phyloP scores from a whole-genome alignment of 1,140 invertebrate species.

The Penaeus vannamei region DNA sequence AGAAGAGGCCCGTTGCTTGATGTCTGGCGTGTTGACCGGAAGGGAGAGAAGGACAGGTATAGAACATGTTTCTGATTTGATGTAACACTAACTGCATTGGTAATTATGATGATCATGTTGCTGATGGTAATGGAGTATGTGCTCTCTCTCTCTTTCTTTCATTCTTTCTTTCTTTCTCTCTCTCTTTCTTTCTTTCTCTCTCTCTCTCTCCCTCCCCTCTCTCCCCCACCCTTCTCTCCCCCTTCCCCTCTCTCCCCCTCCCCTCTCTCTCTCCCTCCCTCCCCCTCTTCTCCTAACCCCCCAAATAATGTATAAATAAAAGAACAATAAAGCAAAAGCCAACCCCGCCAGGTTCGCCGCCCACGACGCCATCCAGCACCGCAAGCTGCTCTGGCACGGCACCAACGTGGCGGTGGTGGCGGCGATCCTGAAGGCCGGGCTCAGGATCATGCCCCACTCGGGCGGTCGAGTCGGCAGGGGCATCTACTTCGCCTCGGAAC shows the following conservation, averaged over 20 bases:
- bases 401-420: slow-evolving; percentile 75
- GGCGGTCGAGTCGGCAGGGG: slow-evolving; percentile 73
- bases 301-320: not conserved
- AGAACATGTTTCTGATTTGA: not conserved
- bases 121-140: no score
- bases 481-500: slow-evolving; percentile 71
- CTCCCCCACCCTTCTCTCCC: no score
- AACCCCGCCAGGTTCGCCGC: slow-evolving; percentile 68
- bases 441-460: slow-evolving; percentile 75
- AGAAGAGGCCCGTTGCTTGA: slow-evolving; percentile 70
- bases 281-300: no score
- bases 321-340: not conserved
- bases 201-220: no score
- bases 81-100: no score
- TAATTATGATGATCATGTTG: no score
- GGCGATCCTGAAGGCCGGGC: slow-evolving; percentile 74
- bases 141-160: no score
- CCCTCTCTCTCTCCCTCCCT: no score
- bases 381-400: slow-evolving; percentile 74
- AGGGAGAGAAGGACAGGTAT: slow-evolving; percentile 69
- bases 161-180: no score
- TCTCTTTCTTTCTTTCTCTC: no score
- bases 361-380: slow-evolving; percentile 70
- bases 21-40: slow-evolving; percentile 72
- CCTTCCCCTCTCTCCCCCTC: no score